Evolutionary conservation across 2,888 invertebrate species (phyloP).

Genomic region (Caenorhabditis zanzibari): DNA sequence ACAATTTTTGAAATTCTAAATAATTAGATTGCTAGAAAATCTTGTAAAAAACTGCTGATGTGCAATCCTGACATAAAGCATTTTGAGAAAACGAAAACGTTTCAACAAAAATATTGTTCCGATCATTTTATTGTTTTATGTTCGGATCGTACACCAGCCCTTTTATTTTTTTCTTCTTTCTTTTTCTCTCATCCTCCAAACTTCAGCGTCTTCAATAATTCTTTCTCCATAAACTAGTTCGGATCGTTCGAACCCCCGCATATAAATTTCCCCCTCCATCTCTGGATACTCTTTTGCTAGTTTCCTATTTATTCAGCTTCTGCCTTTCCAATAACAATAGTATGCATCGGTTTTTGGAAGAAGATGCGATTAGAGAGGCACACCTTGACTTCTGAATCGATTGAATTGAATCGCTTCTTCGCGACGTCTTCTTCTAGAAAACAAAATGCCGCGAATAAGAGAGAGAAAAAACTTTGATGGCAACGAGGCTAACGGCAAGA

Average conservation of each 20-base stretch:
- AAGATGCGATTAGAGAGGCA: constrained; percentile 53
- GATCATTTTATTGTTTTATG: neutral
- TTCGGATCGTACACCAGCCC: neutral
- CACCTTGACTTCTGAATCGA: constrained; percentile 39
- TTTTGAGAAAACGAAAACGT: neutral
- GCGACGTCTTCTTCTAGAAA: constrained; percentile 25
- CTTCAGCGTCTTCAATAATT: neutral
- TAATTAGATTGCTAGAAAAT: too few relatives aligned
- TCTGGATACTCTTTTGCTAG: neutral
- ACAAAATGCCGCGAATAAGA: constrained; percentile 20
- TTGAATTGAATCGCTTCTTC: neutral
- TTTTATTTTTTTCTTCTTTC: neutral
- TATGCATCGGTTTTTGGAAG: constrained; percentile 9
- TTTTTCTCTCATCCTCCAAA: neutral
- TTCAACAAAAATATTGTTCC: neutral
- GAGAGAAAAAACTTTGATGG: constrained; percentile 41
- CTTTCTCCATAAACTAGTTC: constrained; percentile 13
- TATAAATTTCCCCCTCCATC: neutral
- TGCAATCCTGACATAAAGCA: too few relatives aligned
- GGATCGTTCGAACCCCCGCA: constrained; percentile 1
- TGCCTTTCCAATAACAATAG: constrained; percentile 31
- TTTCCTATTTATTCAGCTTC: constrained; percentile 58
- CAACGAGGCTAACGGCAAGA: constrained; percentile 19
- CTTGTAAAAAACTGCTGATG: too few relatives aligned
- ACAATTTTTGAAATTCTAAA: neutral